These are phyloP conservation scores for Cosmia pyralina DNA, from an alignment of 2,888 invertebrate species.

Conservation along the genomic window DNA sequence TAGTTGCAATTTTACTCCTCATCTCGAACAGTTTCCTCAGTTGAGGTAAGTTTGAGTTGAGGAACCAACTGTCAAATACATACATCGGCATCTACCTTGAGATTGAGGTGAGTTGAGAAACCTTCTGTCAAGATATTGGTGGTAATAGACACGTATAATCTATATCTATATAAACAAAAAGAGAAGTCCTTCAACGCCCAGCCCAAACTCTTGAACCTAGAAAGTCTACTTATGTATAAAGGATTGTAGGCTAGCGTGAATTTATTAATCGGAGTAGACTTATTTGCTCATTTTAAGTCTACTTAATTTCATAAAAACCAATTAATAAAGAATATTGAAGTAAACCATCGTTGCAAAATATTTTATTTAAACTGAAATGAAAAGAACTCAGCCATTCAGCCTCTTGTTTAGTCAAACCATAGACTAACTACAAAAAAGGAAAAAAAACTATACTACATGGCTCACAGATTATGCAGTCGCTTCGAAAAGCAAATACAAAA, in stretches of 20 bases:
- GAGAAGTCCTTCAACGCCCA: too few species aligned
- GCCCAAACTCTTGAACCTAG: too few species aligned
- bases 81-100: background rate
- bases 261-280: background rate
- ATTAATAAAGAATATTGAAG: background rate
- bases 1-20: background rate
- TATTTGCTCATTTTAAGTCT: background rate
- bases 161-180: too few species aligned
- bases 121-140: too few species aligned
- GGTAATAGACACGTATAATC: too few species aligned
- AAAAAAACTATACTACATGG: background rate
- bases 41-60: background rate
- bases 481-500: slow-evolving; percentile 22
- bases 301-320: too few species aligned
- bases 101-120: too few species aligned
- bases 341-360: background rate
- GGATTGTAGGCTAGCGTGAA: background rate
- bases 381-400: slow-evolving; percentile 16
- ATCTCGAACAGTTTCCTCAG: background rate
- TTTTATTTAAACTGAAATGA: background rate
- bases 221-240: too few species aligned
- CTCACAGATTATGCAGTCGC: slow-evolving; percentile 14
- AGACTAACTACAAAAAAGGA: background rate
- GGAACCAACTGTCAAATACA: background rate
- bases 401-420: slow-evolving; percentile 2